phyloP scores from a whole-genome alignment of 2,888 invertebrate genomes.

The Conistra vaccinii region DNA sequence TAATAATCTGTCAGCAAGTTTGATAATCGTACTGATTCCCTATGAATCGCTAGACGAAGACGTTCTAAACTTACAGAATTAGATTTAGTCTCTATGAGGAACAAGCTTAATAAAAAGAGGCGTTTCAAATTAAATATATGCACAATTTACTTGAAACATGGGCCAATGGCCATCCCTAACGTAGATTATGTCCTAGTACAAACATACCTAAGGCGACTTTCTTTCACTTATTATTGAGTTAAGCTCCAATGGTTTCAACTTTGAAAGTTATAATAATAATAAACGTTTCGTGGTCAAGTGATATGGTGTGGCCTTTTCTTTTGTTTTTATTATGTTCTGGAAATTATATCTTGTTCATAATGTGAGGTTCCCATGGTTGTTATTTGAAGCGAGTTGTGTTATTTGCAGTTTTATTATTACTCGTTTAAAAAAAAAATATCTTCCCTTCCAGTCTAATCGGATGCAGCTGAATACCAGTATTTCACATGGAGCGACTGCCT shows the following conservation, averaged over 20 bases:
- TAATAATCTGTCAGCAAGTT: no score
- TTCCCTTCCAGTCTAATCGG: no score
- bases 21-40: no score
- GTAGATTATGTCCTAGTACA: constrained; percentile 47
- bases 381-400: neutral
- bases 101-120: no score
- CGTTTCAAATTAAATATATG: no score
- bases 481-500: no score
- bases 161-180: constrained; percentile 17
- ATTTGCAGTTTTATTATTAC: no score
- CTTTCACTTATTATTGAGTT: constrained; percentile 60
- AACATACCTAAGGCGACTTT: constrained; percentile 62
- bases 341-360: neutral
- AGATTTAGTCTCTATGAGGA: no score
- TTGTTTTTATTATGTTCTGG: neutral
- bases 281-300: constrained; percentile 45
- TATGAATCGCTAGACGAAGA: no score
- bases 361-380: constrained; percentile 8
- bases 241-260: constrained; percentile 57
- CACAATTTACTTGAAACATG: neutral
- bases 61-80: no score
- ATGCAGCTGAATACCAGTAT: no score
- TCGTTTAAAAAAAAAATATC: no score
- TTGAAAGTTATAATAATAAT: constrained; percentile 54
- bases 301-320: constrained; percentile 22